Base-by-base conservation (phyloP, 1,140 invertebrate genomes). In the Drosophila sucinea region DNA sequence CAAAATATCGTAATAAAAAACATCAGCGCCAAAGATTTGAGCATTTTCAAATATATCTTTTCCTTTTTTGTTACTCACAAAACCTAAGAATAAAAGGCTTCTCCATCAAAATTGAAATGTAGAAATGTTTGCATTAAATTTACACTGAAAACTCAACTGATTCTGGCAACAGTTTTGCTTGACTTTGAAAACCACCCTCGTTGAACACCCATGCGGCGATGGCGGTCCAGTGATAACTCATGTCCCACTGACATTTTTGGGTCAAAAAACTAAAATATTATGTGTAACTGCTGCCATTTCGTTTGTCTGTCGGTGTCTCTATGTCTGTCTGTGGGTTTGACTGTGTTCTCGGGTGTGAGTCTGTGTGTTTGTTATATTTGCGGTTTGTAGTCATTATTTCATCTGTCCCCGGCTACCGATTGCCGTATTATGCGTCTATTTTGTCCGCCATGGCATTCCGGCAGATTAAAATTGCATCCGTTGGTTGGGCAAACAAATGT, bases 191-290 rank as follows among this genome's bases (percentile, higher is more conserved):
- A 35, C 56, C 7, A 10, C 56, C 56, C 56, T 35, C 56, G 56
- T 58, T 62, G 44, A 25, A 62, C 63, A 57, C 32, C 75, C 47
- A 69, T 70, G 60, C 77, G 58, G 73, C 80, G 71, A 83, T 80
- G 73, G 73, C 81, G 74, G 69, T 51, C 68, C 81, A 84, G 82
- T 81, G 81, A 90, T 90, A 90, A 90, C 79, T 90, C 85, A 90
- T 90, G 86, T 81, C 75, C 86, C 60, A 79, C 86, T 90, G 85
- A 90, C 85, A 85, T 90, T 90, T 90, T 90, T 90, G 86, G 85
- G 85, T 90, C 85, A 90, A 90, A 90, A 77, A 90, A 90, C 86
- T 81, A 90, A 90, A 90, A 90, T 90, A 90, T 90, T 85, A 79
- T 90, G 81, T 77, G 76, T 66, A 51, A 64, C 54, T 67, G 44